Conservation (phyloP, 2,888 invertebrate species). For the Empis stercorea region DNA sequence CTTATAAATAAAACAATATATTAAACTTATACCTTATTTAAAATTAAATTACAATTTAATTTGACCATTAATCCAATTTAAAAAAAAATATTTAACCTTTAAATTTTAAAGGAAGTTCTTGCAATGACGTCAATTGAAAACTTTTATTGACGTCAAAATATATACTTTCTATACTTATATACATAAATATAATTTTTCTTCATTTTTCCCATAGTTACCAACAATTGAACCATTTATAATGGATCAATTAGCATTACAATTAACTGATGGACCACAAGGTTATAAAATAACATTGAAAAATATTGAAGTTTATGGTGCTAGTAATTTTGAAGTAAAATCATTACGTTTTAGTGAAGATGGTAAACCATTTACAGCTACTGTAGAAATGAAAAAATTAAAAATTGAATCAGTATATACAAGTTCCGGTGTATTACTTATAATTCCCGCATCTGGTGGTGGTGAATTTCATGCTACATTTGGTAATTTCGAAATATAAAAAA, state of each 20-base stretch:
- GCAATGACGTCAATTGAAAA: not conserved
- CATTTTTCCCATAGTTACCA: constrained; percentile 41
- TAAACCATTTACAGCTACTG: constrained; percentile 51
- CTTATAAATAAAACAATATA: too few species aligned
- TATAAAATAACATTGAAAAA: constrained; percentile 47
- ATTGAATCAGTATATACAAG: constrained; percentile 55
- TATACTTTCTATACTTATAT: too few species aligned
- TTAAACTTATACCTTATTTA: too few species aligned
- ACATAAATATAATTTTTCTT: too few species aligned
- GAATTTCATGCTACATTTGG: constrained; percentile 52
- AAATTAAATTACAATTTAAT: too few species aligned
- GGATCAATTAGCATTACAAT: constrained; percentile 46
- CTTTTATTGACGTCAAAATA: too few species aligned
- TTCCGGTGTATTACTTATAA: constrained; percentile 52
- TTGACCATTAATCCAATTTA: too few species aligned
- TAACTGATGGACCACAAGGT: constrained; percentile 42
- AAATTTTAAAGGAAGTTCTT: not conserved
- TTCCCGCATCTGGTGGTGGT: constrained; percentile 58
- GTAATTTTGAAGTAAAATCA: constrained; percentile 45
- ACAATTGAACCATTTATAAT: constrained; percentile 52
- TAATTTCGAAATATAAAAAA: constrained; percentile 18
- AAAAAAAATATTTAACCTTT: too few species aligned
- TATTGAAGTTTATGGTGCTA: constrained; percentile 49
- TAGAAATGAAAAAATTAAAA: constrained; percentile 50
- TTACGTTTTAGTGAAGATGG: constrained; percentile 45